Evolutionary conservation across 2,888 invertebrate genomes (phyloP), one percentile per base, ranked within the genome.

Genomic region (Agapostemon virescens): DNA sequence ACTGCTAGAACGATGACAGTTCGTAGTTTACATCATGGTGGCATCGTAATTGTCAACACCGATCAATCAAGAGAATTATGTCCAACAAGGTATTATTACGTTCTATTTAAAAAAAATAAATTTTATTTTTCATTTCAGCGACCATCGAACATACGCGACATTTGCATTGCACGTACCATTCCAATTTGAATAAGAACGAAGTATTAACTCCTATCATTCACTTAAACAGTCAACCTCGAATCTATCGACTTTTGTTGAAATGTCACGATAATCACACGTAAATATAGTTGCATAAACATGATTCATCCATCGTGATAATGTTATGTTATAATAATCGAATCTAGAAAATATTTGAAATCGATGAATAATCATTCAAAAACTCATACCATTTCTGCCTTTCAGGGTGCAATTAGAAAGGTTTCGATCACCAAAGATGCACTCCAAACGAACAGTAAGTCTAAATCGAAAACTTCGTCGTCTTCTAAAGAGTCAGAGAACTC

Each of bases 41-140:
- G 67, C 81, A 76, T 69, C 83, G 70, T 76, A 83, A 82, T 81
- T 88, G 88, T 89, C 87, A 88, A 87, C 86, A 85, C 81, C 74
- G 80, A 87, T 86, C 84, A 85, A 86, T 87, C 84, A 66, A n/a
- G 55, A 40, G 67, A 84, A 87, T 84, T 85, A 90, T 90, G 90
- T 89, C 89, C 71, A 84, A 84, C 70, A 89, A 87, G 85, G 90
- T 90, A 71, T 68, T 81, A 38, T 69, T 52, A 63, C 15, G 17
- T 74, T 67, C 40, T 40, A 67, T 58, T 66, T n/a, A 0, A 42
- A 66, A 66, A 1, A 13, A 17, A 36, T 2, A 6, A 7, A 42
- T 7, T 30, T 67, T 20, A 45, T 49, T 26, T 64, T 58, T 4
- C 1, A 36, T 38, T 40, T 26, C 33, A 17, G 2, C 15, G 2